A percentile compares a stretch with the other conserved stretches of the same genome.
These are phyloP conservation scores for Cyclophora albipunctata DNA, from an alignment of 2,888 invertebrate genomes.

Conservation along the genomic window DNA sequence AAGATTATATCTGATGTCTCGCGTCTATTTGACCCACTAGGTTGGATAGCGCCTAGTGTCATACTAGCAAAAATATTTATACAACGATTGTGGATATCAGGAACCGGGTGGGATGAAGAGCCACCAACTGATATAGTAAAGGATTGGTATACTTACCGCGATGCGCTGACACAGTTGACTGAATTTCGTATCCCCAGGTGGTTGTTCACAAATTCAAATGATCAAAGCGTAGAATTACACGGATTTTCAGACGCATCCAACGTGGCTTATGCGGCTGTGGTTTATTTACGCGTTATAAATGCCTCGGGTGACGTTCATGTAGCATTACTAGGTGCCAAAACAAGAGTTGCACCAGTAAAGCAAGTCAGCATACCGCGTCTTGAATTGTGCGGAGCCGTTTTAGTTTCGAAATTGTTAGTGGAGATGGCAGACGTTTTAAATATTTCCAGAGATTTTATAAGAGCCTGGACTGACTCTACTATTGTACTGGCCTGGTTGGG, in stretches of 20 bases:
- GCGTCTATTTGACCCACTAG: slow-evolving; percentile 27
- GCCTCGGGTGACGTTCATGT: slow-evolving; percentile 1
- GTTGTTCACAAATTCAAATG: slow-evolving; percentile 1
- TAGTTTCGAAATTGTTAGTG: too few species aligned
- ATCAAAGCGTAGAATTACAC: slow-evolving; percentile 11
- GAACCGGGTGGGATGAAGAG: slow-evolving; percentile 26
- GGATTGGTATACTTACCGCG: slow-evolving; percentile 5
- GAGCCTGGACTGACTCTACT: too few species aligned
- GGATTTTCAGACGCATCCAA: slow-evolving; percentile 20
- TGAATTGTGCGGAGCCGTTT: slow-evolving; percentile 3
- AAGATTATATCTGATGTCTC: slow-evolving; percentile 26
- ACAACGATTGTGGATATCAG: slow-evolving; percentile 28
- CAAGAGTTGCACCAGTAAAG: slow-evolving; percentile 20
- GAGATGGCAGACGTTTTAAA: too few species aligned
- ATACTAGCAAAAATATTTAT: slow-evolving; percentile 27
- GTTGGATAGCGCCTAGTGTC: slow-evolving; percentile 26
- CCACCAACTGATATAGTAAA: slow-evolving; percentile 3
- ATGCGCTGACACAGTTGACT: not conserved
- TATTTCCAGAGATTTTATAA: too few species aligned
- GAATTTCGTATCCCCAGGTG: slow-evolving; percentile 9
- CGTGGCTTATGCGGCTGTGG: slow-evolving; percentile 13
- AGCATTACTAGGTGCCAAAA: slow-evolving; percentile 2
- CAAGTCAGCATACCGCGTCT: not conserved
- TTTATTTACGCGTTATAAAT: slow-evolving; percentile 12
- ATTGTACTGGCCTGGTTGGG: too few species aligned